Base-by-base conservation (phyloP, 2,113 vertebrate species). In the Mohoua ochrocephala region DNA sequence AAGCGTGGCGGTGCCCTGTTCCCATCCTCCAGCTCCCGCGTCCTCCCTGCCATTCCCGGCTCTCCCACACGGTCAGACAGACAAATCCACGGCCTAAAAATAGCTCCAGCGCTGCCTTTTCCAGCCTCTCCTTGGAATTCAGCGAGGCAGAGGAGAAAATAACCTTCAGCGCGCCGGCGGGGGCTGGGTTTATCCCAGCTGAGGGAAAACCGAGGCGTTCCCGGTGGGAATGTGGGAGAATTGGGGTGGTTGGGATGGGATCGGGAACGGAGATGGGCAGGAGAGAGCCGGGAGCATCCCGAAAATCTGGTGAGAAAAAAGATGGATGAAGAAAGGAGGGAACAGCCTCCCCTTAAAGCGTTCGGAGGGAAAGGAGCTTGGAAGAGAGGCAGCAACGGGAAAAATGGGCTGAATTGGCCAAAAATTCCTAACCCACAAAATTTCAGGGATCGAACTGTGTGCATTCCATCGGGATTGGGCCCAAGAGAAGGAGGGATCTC, bases 141-240 rank as follows among this genome's bases (percentile, higher is more conserved):
- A 86, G 90, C 6, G 60, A 96, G 95, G 82, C 85, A 64, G 95
- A 94, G 95, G 93, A 93, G 93, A 96, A 95, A 95, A 95, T 68
- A 77, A 90, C 95, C 95, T 95, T 84, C 86, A 71, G 84, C 13
- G 0, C 80, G 11, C 75, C 9, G 1, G 47, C 18, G 23, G 64
- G 53, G 53, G 73, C 33, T 73, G 63, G 81, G 61, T 57, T 59
- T 50, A 80, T 70, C 81, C 94, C 18, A 42, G 2, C 63, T 74
- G 89, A 39, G 13, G 61, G 70, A 61, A 83, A 82, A 61, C 18
- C 2, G 64, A 65, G 60, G 50, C 5, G 1, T 50, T 93, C 78
- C 67, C 2, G 3, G 53, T 16, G 37, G 63, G 87, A 89, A 33
- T 3, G 1, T 1, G 26, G 75, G 53, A 87, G 61, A 18, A 10